Evolutionary conservation across 2,113 vertebrate genomes (phyloP).

Genomic region (Thamnaconus septentrionalis): DNA sequence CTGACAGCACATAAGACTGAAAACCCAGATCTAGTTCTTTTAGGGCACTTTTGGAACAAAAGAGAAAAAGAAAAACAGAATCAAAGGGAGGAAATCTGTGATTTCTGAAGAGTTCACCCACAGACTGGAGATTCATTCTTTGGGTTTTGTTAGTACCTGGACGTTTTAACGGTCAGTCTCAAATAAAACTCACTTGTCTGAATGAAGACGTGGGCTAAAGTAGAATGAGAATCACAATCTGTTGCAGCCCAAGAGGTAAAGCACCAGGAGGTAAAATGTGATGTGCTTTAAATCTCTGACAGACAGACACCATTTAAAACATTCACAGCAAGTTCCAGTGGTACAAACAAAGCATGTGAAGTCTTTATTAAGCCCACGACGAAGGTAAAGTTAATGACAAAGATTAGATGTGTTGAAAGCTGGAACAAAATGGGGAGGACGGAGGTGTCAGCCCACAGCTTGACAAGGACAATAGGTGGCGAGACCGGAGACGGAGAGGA

Average conservation of each 20-base stretch:
- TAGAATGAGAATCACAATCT: too few relatives aligned
- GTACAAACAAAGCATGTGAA: background rate
- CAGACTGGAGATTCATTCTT: too few relatives aligned
- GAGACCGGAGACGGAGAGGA: conserved; percentile 46
- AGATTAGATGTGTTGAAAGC: conserved; percentile 4
- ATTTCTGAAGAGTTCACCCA: too few relatives aligned
- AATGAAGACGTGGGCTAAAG: too few relatives aligned
- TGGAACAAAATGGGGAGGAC: conserved; percentile 11
- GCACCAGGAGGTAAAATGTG: conserved; percentile 10
- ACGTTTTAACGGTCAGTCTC: too few relatives aligned
- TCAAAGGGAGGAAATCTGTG: too few relatives aligned
- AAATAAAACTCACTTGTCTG: too few relatives aligned
- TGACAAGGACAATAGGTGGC: conserved; percentile 50
- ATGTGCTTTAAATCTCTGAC: conserved; percentile 28
- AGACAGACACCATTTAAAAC: background rate
- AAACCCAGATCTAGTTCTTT: too few relatives aligned
- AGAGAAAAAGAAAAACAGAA: too few relatives aligned
- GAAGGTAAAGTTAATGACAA: background rate
- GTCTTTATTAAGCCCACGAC: background rate
- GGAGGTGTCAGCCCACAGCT: conserved; percentile 12
- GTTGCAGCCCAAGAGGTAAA: conserved; percentile 6
- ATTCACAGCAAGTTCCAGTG: background rate
- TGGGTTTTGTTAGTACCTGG: too few relatives aligned
- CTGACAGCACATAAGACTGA: too few relatives aligned
- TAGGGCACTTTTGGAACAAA: too few relatives aligned